Conservation (phyloP, 2,113 vertebrate species). For the Corythoichthys intestinalis region DNA sequence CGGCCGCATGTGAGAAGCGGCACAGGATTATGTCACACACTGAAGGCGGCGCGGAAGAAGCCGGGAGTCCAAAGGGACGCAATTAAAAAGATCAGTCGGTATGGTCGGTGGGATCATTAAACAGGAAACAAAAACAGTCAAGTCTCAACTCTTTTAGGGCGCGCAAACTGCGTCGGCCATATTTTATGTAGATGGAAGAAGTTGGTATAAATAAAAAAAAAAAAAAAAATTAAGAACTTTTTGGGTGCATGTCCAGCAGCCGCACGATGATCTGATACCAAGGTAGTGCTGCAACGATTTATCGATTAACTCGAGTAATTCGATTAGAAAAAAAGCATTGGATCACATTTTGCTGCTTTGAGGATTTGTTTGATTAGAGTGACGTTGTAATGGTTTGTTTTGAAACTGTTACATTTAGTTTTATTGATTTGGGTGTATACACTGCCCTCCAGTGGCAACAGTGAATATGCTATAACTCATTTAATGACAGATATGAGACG, state of each 20-base stretch:
- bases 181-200: slow-evolving; percentile 1
- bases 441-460: too few relatives aligned
- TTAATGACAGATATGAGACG: too few relatives aligned
- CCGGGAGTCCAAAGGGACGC: slow-evolving; percentile 49
- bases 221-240: slow-evolving; percentile 1
- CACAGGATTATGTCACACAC: slow-evolving; percentile 33
- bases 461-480: too few relatives aligned
- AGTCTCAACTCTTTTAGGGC: slow-evolving; percentile 1
- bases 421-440: too few relatives aligned
- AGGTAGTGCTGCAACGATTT: not conserved
- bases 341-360: too few relatives aligned
- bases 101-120: slow-evolving; percentile 41
- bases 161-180: slow-evolving; percentile 11
- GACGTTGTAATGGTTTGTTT: too few relatives aligned
- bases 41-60: slow-evolving; percentile 29
- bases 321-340: too few relatives aligned
- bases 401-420: too few relatives aligned
- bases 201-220: slow-evolving; percentile 42
- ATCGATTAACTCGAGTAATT: too few relatives aligned
- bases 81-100: slow-evolving; percentile 58
- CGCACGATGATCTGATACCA: slow-evolving; percentile 1
- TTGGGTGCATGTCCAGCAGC: not conserved
- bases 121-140: slow-evolving; percentile 39
- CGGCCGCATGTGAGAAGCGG: slow-evolving; percentile 24
- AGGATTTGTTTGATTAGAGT: too few relatives aligned